Percentiles rank a stretch among this genome's conserved stretches.
These are phyloP conservation scores for Hypena proboscidalis DNA, from an alignment of 2,888 invertebrate species.

Conservation along the genomic window DNA sequence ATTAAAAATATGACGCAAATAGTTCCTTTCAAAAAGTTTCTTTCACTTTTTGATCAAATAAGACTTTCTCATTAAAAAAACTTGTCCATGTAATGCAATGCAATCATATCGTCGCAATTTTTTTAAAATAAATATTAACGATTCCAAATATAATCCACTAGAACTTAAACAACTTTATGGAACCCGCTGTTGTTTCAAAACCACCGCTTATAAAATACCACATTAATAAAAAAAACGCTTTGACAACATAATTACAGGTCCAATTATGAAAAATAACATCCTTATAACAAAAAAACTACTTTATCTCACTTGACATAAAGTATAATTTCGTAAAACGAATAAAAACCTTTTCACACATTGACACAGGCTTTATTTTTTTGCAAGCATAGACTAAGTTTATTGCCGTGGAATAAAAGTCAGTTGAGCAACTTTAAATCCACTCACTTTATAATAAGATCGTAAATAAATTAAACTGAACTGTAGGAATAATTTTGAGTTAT, in stretches of 20 bases:
- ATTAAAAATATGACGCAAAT: no score
- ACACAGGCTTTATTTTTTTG: slow-evolving; percentile 36
- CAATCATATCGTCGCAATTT: no score
- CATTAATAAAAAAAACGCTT: slow-evolving; percentile 31
- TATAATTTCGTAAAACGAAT: slow-evolving; percentile 22
- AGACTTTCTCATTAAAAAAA: no score
- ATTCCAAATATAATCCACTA: no score
- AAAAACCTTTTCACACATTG: slow-evolving; percentile 44
- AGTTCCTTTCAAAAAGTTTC: no score
- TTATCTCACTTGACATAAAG: slow-evolving; percentile 13
- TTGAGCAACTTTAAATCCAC: slow-evolving; percentile 19
- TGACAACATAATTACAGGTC: slow-evolving; percentile 43
- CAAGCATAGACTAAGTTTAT: slow-evolving; percentile 14
- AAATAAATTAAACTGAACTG: slow-evolving; percentile 20
- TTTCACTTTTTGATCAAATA: no score
- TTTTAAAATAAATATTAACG: no score
- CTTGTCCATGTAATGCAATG: no score
- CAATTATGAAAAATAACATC: slow-evolving; percentile 17
- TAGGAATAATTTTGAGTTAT: slow-evolving; percentile 28
- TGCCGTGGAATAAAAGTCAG: not conserved
- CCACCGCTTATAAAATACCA: slow-evolving; percentile 19
- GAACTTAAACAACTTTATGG: no score
- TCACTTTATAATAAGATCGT: slow-evolving; percentile 12
- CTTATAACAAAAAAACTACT: slow-evolving; percentile 16
- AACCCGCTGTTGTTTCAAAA: slow-evolving; percentile 28